These are phyloP conservation scores for Heterochromis multidens DNA, from an alignment of 2,113 vertebrate species.

Conservation along the genomic window DNA sequence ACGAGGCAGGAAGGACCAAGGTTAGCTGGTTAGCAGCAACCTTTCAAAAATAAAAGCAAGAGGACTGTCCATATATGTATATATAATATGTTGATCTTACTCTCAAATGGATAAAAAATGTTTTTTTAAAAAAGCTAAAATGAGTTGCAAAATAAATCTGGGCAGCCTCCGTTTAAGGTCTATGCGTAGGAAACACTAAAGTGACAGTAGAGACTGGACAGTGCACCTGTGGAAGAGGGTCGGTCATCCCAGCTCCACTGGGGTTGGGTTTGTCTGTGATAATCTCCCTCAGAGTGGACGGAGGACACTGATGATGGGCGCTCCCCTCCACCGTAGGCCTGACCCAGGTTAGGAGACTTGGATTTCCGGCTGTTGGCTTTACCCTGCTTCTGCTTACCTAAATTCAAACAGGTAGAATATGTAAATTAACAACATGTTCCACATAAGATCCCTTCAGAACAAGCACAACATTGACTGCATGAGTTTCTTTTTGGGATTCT, in stretches of 20 bases:
- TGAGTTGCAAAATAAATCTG: too few species aligned
- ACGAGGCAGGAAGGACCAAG: background rate
- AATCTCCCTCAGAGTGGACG: constrained; percentile 96
- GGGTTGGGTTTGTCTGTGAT: constrained; percentile 85
- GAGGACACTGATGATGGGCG: constrained; percentile 95
- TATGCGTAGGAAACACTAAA: background rate
- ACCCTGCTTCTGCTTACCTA: constrained; percentile 88
- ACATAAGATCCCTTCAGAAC: background rate
- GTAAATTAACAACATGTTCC: background rate
- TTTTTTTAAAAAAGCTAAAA: too few species aligned
- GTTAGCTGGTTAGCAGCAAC: too few species aligned
- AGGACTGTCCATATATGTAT: too few species aligned
- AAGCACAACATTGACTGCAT: background rate
- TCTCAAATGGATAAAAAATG: too few species aligned
- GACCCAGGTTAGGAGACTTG: constrained; percentile 92
- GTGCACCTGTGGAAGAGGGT: constrained; percentile 90
- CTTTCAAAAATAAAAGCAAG: too few species aligned
- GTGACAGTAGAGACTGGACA: background rate
- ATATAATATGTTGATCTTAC: too few species aligned
- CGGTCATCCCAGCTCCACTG: constrained; percentile 94
- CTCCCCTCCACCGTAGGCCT: constrained; percentile 85
- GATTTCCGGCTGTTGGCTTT: constrained; percentile 90
- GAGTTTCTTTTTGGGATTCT: background rate
- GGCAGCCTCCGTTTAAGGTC: background rate
- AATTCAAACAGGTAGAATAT: background rate